phyloP scores from a whole-genome alignment of 2,888 invertebrate genomes.

The Theretra japonica region DNA sequence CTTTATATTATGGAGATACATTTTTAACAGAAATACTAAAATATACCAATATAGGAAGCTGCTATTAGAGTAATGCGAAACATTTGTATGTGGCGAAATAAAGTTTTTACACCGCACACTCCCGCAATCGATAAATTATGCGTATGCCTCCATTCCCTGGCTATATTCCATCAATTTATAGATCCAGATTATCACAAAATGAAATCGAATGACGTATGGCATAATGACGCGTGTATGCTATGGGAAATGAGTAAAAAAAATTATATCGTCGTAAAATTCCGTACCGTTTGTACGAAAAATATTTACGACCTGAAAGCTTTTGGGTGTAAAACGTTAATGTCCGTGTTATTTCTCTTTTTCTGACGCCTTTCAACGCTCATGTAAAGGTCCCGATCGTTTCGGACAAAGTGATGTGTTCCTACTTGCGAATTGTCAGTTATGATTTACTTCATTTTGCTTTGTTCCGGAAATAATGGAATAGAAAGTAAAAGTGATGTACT shows the following conservation, averaged over 20 bases:
- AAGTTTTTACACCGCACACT: background rate
- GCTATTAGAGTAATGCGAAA: too few relatives aligned
- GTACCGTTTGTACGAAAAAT: constrained; percentile 50
- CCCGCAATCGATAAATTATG: too few relatives aligned
- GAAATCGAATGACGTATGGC: background rate
- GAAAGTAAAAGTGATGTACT: background rate
- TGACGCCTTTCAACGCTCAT: constrained; percentile 57
- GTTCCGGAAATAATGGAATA: background rate
- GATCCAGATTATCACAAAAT: background rate
- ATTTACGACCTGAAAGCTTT: constrained; percentile 77
- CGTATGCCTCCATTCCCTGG: too few relatives aligned
- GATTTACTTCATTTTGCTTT: constrained; percentile 32
- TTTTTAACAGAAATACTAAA: too few relatives aligned
- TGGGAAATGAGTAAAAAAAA: constrained; percentile 25
- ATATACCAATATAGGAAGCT: too few relatives aligned
- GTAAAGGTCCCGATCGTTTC: constrained; percentile 52
- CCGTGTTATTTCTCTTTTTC: constrained; percentile 59
- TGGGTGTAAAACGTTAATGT: constrained; percentile 74
- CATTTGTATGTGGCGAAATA: too few relatives aligned
- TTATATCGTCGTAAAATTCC: constrained; percentile 31
- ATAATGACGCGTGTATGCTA: constrained; percentile 12
- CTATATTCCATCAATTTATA: background rate
- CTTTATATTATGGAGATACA: too few relatives aligned
- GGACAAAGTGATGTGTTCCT: constrained; percentile 47
- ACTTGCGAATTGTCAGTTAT: constrained; percentile 36